Evolutionary conservation across 2,888 invertebrate species (phyloP).

Genomic region (Miltochrista miniata): DNA sequence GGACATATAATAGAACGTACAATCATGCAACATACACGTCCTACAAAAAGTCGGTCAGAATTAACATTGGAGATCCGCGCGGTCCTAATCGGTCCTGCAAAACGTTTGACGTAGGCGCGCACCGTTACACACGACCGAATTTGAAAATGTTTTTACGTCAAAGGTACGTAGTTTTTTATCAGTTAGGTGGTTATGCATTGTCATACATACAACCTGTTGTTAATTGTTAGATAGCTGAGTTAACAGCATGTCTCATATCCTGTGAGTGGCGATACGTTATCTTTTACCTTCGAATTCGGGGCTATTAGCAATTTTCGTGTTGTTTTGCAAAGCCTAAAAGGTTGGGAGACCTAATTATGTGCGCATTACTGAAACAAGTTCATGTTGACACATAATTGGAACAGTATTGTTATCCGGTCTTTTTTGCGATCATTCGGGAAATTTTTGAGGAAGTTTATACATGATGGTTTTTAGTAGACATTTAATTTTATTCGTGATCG

Average conservation of each 20-base stretch:
- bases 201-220: slow-evolving; percentile 6
- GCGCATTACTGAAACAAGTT: neutral
- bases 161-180: neutral
- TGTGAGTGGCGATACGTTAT: slow-evolving; percentile 9
- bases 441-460: too few relatives aligned
- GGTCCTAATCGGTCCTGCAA: too few relatives aligned
- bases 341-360: neutral
- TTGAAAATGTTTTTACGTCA: too few relatives aligned
- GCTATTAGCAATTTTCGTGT: neutral
- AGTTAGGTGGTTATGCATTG: neutral
- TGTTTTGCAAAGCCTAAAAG: neutral
- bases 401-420: neutral
- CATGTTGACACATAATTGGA: neutral
- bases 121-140: too few relatives aligned
- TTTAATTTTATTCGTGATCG: too few relatives aligned
- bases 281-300: neutral
- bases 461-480: too few relatives aligned
- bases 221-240: slow-evolving; percentile 5
- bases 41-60: too few relatives aligned
- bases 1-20: too few relatives aligned
- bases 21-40: too few relatives aligned
- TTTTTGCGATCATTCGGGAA: too few relatives aligned
- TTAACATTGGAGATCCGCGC: too few relatives aligned
- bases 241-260: slow-evolving; percentile 4
- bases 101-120: too few relatives aligned